These are phyloP conservation scores for Xenopus borealis DNA, from an alignment of 2,113 vertebrate genomes.

Conservation along the genomic window DNA sequence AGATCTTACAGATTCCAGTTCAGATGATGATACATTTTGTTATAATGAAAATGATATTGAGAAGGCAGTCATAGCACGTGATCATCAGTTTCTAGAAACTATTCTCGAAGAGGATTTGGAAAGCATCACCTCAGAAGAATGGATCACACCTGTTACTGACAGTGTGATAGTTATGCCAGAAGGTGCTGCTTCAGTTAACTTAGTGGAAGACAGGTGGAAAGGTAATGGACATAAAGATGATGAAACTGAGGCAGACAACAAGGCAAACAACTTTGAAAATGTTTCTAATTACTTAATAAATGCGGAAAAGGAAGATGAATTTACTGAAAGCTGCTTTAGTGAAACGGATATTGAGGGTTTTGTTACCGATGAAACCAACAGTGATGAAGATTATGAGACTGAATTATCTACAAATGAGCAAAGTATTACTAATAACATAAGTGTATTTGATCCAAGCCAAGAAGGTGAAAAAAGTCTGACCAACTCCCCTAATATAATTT, in stretches of 20 bases:
- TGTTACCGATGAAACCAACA: constrained; percentile 49
- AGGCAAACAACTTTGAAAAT: constrained; percentile 25
- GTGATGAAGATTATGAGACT: constrained; percentile 35
- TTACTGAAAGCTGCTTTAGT: constrained; percentile 43
- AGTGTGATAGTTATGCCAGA: too few species aligned
- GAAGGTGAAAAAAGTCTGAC: not conserved
- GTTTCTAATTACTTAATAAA: constrained; percentile 1
- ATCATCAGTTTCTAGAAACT: constrained; percentile 9
- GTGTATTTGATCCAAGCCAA: not conserved
- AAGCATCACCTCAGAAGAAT: constrained; percentile 35
- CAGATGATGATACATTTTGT: constrained; percentile 20
- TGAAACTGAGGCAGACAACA: constrained; percentile 36
- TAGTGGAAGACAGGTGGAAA: constrained; percentile 32
- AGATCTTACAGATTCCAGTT: constrained; percentile 24
- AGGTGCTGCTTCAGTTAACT: not conserved
- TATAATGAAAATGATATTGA: constrained; percentile 23
- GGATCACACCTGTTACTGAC: not conserved
- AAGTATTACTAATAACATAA: not conserved
- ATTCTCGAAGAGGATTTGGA: constrained; percentile 39
- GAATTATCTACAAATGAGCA: constrained; percentile 9
- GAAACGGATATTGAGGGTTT: constrained; percentile 47
- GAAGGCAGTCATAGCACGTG: constrained; percentile 23
- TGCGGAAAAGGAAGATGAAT: constrained; percentile 26
- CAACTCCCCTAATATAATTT: not conserved
- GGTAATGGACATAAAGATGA: constrained; percentile 26